Conservation (phyloP, 2,113 vertebrate species). For the Podocnemis expansa region DNA sequence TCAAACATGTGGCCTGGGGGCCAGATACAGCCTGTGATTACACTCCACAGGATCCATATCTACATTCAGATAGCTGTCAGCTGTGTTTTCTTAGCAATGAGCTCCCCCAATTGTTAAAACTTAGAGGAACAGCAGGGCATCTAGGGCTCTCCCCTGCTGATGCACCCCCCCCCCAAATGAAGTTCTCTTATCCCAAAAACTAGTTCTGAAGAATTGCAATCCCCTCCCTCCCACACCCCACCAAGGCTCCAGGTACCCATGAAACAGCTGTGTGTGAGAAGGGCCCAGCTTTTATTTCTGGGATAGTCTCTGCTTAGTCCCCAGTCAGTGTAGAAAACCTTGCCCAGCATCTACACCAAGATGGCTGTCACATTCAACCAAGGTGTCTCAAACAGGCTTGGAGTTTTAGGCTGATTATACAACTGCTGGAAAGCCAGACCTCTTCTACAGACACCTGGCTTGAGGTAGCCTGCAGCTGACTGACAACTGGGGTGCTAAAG, state of each 20-base stretch:
- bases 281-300: background rate
- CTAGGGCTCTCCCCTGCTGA: background rate
- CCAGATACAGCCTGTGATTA: too few relatives aligned
- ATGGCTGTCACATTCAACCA: constrained; percentile 31
- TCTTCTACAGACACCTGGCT: background rate
- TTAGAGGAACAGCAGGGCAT: background rate
- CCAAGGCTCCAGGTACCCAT: background rate
- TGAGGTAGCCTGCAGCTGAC: background rate
- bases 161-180: background rate
- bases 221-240: background rate
- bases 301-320: background rate
- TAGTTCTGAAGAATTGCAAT: background rate
- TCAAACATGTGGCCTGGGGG: too few relatives aligned
- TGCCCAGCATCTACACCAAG: constrained; percentile 43
- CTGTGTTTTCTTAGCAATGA: constrained; percentile 51
- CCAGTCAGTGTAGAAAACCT: background rate
- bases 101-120: constrained; percentile 61
- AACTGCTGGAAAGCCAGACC: constrained; percentile 28
- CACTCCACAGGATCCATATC: too few relatives aligned
- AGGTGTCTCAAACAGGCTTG: background rate
- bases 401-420: constrained; percentile 28
- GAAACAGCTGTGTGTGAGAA: background rate
- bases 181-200: background rate
- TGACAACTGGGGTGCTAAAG: background rate
- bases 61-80: constrained; percentile 36